Evolutionary conservation across 1,140 invertebrate genomes (phyloP).

Genomic region (Rhopalosiphum maidis): DNA sequence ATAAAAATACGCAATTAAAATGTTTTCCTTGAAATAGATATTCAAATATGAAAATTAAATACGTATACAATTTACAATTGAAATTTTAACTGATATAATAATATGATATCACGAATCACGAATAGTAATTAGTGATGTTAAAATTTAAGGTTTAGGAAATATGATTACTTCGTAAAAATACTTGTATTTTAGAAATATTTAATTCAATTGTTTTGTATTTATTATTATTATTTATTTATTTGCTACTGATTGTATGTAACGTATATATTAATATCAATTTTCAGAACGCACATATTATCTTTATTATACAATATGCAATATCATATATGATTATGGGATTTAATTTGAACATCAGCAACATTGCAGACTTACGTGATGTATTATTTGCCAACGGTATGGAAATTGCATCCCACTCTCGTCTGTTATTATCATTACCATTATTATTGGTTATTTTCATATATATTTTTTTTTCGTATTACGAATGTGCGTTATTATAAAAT

Average conservation of each 20-base stretch:
- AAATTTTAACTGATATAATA: not conserved
- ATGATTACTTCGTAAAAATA: not conserved
- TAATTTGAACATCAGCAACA: not conserved
- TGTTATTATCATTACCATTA: constrained; percentile 10
- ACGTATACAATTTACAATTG: not conserved
- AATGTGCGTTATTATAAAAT: constrained; percentile 46
- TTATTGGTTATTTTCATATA: constrained; percentile 8
- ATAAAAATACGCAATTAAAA: not conserved
- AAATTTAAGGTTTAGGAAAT: not conserved
- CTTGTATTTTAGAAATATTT: not conserved
- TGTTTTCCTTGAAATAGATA: not conserved
- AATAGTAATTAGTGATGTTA: not conserved
- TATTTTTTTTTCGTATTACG: not conserved
- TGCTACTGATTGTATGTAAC: not conserved
- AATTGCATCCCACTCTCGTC: not conserved
- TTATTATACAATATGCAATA: not conserved
- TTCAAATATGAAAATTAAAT: not conserved
- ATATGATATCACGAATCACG: not conserved
- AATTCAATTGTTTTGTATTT: not conserved
- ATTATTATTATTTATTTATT: not conserved
- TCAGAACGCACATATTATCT: not conserved
- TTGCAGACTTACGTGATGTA: not conserved
- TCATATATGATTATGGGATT: not conserved
- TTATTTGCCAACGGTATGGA: not conserved
- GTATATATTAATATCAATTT: not conserved